phyloP scores from a whole-genome alignment of 2,888 invertebrate species.

The Lasioglossum oenotherae region DNA sequence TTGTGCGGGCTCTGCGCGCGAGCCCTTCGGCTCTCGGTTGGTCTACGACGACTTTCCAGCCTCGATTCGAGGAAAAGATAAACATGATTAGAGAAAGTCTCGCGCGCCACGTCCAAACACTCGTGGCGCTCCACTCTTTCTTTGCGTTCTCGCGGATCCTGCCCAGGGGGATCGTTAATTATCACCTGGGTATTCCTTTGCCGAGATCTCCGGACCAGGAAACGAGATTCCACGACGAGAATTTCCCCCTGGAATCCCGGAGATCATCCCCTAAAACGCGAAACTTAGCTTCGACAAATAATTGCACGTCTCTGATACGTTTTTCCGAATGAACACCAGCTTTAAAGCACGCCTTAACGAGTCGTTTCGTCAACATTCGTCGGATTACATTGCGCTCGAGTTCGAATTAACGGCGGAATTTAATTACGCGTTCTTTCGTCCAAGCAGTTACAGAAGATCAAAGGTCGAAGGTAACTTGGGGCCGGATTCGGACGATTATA shows the following conservation, averaged over 20 bases:
- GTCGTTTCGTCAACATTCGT: background rate
- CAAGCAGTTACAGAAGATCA: background rate
- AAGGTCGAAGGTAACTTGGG: background rate
- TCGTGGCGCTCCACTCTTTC: background rate
- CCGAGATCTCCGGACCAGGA: background rate
- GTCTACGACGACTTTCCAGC: slow-evolving; percentile 18
- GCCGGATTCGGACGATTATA: background rate
- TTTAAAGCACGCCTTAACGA: background rate
- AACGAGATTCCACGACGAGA: background rate
- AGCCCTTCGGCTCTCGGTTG: slow-evolving; percentile 14
- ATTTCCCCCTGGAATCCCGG: background rate
- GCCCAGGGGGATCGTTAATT: slow-evolving; percentile 6
- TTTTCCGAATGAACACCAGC: background rate
- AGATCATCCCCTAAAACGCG: background rate
- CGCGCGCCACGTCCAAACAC: slow-evolving; percentile 1
- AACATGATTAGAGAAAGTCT: slow-evolving; percentile 29
- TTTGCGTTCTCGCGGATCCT: slow-evolving; percentile 2
- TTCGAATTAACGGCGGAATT: background rate
- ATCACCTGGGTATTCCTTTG: background rate
- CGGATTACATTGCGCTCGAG: background rate
- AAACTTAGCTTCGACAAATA: background rate
- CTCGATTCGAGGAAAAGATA: slow-evolving; percentile 15
- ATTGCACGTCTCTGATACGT: background rate
- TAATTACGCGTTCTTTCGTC: background rate
- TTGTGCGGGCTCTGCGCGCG: slow-evolving; percentile 39